Evolutionary conservation across 1,140 invertebrate species (phyloP).

Genomic region (Eulimnadia texana): DNA sequence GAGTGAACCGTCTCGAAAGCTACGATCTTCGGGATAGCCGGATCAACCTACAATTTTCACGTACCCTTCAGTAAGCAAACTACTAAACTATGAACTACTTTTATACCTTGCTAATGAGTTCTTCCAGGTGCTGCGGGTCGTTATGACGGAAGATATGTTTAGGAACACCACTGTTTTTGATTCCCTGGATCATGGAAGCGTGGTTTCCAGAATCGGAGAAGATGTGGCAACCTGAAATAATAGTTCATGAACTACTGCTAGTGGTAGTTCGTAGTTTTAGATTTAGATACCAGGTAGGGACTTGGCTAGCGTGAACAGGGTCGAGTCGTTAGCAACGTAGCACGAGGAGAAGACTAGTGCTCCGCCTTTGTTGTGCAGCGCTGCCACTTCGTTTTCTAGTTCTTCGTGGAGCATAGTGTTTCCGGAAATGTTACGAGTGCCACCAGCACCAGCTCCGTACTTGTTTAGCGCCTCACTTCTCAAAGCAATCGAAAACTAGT

Average conservation of each 20-base stretch:
- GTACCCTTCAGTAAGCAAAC: no score
- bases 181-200: slow-evolving; percentile 97
- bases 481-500: slow-evolving; percentile 3
- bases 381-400: slow-evolving; percentile 69
- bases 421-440: slow-evolving; percentile 93
- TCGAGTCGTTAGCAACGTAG: slow-evolving; percentile 95
- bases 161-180: slow-evolving; percentile 75
- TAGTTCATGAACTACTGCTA: slow-evolving; percentile 2
- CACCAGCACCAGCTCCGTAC: slow-evolving; percentile 86
- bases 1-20: slow-evolving; percentile 99
- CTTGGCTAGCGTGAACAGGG: slow-evolving; percentile 74
- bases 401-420: slow-evolving; percentile 84
- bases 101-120: slow-evolving; percentile 49
- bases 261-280: no score
- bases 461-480: slow-evolving; percentile 58
- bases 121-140: slow-evolving; percentile 69
- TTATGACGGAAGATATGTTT: slow-evolving; percentile 95
- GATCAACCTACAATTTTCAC: slow-evolving; percentile 36
- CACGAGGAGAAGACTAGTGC: slow-evolving; percentile 94
- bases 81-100: no score
- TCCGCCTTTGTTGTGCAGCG: slow-evolving; percentile 79
- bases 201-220: slow-evolving; percentile 98
- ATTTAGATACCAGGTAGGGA: slow-evolving; percentile 26
- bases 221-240: slow-evolving; percentile 58
- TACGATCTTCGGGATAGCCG: slow-evolving; percentile 78